These are phyloP conservation scores for Dendronephthya gigantea DNA, from an alignment of 64 coral and sea anemone species.

Conservation along the genomic window DNA sequence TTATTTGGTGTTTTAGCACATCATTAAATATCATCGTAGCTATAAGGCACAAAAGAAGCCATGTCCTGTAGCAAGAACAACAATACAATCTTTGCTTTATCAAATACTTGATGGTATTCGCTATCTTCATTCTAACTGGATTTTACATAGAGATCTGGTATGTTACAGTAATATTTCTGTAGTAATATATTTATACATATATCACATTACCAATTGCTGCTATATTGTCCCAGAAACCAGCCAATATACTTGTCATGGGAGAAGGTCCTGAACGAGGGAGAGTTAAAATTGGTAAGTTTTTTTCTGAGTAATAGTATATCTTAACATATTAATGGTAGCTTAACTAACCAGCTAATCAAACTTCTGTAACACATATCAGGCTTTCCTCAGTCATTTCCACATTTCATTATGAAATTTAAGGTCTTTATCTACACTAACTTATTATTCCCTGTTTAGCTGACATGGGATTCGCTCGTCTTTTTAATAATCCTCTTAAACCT, in stretches of 20 bases:
- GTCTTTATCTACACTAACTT: too few species aligned
- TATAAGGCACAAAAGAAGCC: constrained; percentile 90
- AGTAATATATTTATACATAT: too few species aligned
- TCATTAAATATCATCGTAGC: constrained; percentile 93
- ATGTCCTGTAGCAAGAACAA: constrained; percentile 65
- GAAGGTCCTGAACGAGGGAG: constrained; percentile 80
- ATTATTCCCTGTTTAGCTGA: constrained; percentile 57
- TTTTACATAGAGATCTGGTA: constrained; percentile 94
- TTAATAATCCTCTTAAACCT: constrained; percentile 90
- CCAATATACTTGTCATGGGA: constrained; percentile 93
- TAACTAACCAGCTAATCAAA: not conserved
- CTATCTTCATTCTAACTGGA: constrained; percentile 96
- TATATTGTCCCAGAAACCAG: constrained; percentile 55
- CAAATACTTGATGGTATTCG: constrained; percentile 99
- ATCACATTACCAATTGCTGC: not conserved
- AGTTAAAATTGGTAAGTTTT: constrained; percentile 81
- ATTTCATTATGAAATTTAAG: not conserved
- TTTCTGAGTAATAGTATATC: too few species aligned
- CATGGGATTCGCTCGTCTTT: constrained; percentile 92
- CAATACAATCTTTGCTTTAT: constrained; percentile 81
- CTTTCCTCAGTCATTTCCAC: too few species aligned
- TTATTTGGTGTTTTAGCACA: constrained; percentile 45
- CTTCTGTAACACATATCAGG: too few species aligned
- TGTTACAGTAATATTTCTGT: not conserved
- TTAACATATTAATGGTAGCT: too few species aligned